Evolutionary conservation across 2,888 invertebrate species (phyloP), one percentile per base, ranked within the genome.

Genomic region (Coecobrya sp.): DNA sequence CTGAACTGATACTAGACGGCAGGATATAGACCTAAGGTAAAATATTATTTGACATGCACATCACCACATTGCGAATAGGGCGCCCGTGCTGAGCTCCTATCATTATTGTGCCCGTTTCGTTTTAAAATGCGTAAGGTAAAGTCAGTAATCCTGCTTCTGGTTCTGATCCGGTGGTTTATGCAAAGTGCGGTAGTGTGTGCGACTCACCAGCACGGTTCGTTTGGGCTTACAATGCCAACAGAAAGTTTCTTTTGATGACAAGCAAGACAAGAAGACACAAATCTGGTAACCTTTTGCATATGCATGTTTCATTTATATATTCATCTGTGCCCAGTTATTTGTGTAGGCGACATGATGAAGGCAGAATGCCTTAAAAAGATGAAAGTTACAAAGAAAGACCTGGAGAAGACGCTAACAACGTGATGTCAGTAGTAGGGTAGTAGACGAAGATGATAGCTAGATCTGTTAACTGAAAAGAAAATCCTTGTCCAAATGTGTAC

Each of bases 61-160:
- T 65, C 27, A 11, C 36, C 36, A 7, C 36, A 36, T 4, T 36
- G 7, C 7, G 2, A 36, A 36, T 36, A 36, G 36, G 36, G 36
- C 2, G 36, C 36, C 7, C 36, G 36, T 36, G 36, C 36, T 36
- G 36, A 4, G 36, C 36, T 65, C 27, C 16, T 11, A n/a, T 27
- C 65, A 68, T 68, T 42, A 73, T 73, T 42, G 42, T 73, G 42
- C 70, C 16, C 3, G 19, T n/a, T 30, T 19, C 70, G 42, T 73
- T 73, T 73, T 68, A 73, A 68, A 73, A 42, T 73, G 42, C 10
- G 70, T 42, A 73, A n/a, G 70, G 42, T 42, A 42, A n/a, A 36
- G 19, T 42, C 42, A 19, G 70, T 73, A 73, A 73, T 73, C 70
- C 42, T 19, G 19, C 19, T 73, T 42, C n/a, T 73, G 68, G n/a